Percentiles rank a stretch among this genome's conserved stretches.
These are phyloP conservation scores for Eupsilia transversa DNA, from an alignment of 2,888 invertebrate species.

Conservation along the genomic window DNA sequence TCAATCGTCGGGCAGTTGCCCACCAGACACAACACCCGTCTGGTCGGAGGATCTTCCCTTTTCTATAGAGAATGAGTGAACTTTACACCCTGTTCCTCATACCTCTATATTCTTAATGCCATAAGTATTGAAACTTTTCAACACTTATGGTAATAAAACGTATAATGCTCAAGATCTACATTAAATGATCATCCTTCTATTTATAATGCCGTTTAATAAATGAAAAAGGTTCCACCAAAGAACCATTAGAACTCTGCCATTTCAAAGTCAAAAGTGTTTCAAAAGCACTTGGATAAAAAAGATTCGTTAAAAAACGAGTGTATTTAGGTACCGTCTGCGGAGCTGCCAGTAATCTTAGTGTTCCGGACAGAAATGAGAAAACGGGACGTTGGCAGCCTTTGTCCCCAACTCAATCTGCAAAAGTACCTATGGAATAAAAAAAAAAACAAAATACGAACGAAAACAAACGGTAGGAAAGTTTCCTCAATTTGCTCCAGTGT, in stretches of 20 bases:
- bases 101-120: no score
- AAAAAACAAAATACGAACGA: constrained; percentile 29
- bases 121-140: neutral
- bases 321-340: constrained; percentile 27
- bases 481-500: constrained; percentile 39
- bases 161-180: neutral
- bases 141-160: neutral
- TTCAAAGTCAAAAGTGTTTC: constrained; percentile 23
- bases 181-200: neutral
- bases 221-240: constrained; percentile 1
- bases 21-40: no score
- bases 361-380: constrained; percentile 49
- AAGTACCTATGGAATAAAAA: constrained; percentile 44
- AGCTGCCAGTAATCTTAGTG: constrained; percentile 30
- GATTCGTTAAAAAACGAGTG: constrained; percentile 33
- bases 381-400: constrained; percentile 31
- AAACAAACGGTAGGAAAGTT: constrained; percentile 39
- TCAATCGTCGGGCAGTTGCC: no score
- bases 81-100: no score
- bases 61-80: no score
- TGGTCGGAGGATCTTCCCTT: no score
- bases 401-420: constrained; percentile 46
- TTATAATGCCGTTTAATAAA: neutral
- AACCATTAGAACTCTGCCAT: constrained; percentile 23
- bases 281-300: constrained; percentile 20